Conservation (phyloP, 2,888 invertebrate genomes). For the Drosophila paramelanica region DNA sequence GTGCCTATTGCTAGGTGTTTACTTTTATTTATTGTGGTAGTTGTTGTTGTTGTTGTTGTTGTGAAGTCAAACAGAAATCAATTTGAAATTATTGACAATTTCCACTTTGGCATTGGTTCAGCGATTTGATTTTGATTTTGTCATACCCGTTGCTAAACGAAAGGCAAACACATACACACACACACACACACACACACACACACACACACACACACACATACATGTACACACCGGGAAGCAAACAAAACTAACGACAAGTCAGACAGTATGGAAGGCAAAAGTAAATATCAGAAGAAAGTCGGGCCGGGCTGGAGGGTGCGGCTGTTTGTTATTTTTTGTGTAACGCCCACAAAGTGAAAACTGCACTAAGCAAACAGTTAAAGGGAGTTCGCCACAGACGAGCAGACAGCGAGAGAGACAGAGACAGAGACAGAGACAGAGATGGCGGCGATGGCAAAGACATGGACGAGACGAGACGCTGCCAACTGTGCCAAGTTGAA, state of each 20-base stretch:
- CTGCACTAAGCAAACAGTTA: conserved; percentile 66
- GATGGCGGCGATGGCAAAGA: background rate
- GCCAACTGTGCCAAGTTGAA: conserved; percentile 62
- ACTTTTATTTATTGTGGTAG: conserved; percentile 27
- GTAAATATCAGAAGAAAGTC: conserved; percentile 57
- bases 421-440: conserved; percentile 10
- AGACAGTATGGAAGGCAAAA: conserved; percentile 52
- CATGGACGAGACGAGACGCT: conserved; percentile 39
- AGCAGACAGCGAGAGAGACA: conserved; percentile 12
- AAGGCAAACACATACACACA: conserved; percentile 63
- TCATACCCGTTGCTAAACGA: conserved; percentile 70
- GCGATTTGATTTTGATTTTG: conserved; percentile 68
- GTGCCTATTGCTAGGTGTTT: conserved; percentile 36
- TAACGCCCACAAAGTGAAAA: conserved; percentile 54
- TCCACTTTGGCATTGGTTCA: conserved; percentile 81
- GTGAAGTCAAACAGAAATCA: conserved; percentile 83
- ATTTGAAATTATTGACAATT: conserved; percentile 84
- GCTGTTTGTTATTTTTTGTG: conserved; percentile 38
- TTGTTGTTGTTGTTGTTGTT: conserved; percentile 38
- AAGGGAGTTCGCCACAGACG: conserved; percentile 30
- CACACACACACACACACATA: conserved; percentile 11
- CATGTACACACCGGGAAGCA: conserved; percentile 30
- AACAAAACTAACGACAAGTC: conserved; percentile 57
- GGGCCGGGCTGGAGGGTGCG: conserved; percentile 15
- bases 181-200: conserved; percentile 14